These are phyloP conservation scores for Pipa parva DNA, from an alignment of 2,113 vertebrate species.

Conservation along the genomic window DNA sequence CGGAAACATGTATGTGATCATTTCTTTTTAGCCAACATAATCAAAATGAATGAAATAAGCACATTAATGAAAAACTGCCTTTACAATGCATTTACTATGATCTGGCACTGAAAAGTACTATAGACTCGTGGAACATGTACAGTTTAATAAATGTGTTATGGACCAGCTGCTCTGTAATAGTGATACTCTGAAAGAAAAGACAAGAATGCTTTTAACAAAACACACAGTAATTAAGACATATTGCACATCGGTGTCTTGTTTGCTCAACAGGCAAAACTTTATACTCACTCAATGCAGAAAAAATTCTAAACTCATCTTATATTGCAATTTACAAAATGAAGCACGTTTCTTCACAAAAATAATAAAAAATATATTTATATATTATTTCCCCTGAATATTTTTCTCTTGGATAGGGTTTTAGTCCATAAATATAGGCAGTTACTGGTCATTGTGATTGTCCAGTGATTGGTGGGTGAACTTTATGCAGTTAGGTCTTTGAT, in stretches of 20 bases:
- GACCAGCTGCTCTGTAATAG: too few relatives aligned
- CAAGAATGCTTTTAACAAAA: constrained; percentile 25
- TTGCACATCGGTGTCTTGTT: constrained; percentile 59
- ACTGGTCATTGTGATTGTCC: constrained; percentile 47
- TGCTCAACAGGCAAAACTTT: constrained; percentile 14
- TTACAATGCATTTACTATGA: too few relatives aligned
- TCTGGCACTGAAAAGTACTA: too few relatives aligned
- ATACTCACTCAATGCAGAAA: constrained; percentile 9
- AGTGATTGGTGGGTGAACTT: constrained; percentile 50
- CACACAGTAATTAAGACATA: constrained; percentile 52
- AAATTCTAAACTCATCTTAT: constrained; percentile 17
- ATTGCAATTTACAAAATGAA: constrained; percentile 59
- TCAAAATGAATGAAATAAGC: too few relatives aligned
- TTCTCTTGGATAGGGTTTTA: constrained; percentile 46
- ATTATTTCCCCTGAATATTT: constrained; percentile 43
- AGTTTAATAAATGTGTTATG: too few relatives aligned
- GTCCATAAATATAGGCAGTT: constrained; percentile 50
- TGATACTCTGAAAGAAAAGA: too few relatives aligned
- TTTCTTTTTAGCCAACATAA: too few relatives aligned
- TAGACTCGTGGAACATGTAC: too few relatives aligned
- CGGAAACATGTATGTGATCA: too few relatives aligned
- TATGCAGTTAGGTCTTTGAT: constrained; percentile 80
- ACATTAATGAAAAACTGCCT: too few relatives aligned
- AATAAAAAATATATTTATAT: constrained; percentile 46
- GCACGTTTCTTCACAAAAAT: constrained; percentile 54